These are phyloP conservation scores for Fistularia tabacaria DNA, from an alignment of 2,797 vertebrate species.

Conservation along the genomic window DNA sequence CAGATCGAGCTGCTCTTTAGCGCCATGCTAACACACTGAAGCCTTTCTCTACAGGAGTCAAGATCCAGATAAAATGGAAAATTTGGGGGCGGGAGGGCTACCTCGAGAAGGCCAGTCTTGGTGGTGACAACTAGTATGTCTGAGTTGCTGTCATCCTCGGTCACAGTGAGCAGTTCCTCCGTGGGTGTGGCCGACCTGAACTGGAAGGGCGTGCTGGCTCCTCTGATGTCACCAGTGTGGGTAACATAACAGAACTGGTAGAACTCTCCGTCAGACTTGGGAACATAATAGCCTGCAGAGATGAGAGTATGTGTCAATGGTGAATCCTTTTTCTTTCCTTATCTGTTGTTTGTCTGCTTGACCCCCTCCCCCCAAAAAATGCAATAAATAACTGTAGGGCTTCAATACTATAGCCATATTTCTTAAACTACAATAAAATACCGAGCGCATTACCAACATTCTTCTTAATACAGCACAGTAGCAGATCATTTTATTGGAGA, in stretches of 20 bases:
- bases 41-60: no score
- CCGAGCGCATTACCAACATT: not conserved
- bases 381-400: no score
- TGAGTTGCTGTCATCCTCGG: slow-evolving; percentile 93
- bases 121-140: slow-evolving; percentile 98
- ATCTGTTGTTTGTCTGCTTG: no score
- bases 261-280: slow-evolving; percentile 97
- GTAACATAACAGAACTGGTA: slow-evolving; percentile 99
- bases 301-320: not conserved
- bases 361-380: no score
- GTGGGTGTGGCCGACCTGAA: slow-evolving; percentile 90
- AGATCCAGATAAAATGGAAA: no score
- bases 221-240: slow-evolving; percentile 92
- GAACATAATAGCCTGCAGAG: slow-evolving; percentile 90
- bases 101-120: slow-evolving; percentile 93
- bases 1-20: not conserved
- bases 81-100: slow-evolving; percentile 44
- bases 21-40: no score
- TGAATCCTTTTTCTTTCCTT: no score
- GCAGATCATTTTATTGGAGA: slow-evolving; percentile 6
- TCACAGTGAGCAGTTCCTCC: slow-evolving; percentile 87
- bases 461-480: not conserved
- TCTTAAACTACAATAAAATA: not conserved
- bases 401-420: no score
- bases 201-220: slow-evolving; percentile 97